Evolutionary conservation across 2,797 vertebrate species (phyloP), one percentile per base, ranked within the genome.

Genomic region (Rhinichthys osculus): DNA sequence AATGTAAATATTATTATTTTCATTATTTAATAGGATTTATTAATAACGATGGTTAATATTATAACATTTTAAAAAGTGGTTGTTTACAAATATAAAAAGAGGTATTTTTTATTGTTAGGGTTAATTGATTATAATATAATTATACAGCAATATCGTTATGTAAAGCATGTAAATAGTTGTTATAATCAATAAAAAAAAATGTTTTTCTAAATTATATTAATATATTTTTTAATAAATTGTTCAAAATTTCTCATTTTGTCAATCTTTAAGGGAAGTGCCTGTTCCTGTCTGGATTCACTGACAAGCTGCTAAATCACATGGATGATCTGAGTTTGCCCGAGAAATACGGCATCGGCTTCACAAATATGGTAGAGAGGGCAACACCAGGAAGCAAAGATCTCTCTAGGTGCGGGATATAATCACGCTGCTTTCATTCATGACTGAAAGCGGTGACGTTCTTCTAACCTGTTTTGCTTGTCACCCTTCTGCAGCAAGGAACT

Each of bases 361-460:
- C 98, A 87, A 99, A 99, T 90, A 99, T 99, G 98, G 98, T 99
- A 66, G 97, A 95, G 87, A 95, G 98, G 91, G 98, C 98, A 0
- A 99, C 98, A 0, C 98, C 98, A 13, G 97, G 98, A 78, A 99
- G 98, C 94, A 99, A 99, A 92, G 98, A 99, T 91, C 97, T 99
- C 50, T 95, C 97, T 44, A 99, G 95, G 98, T 99, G 90, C 76
- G 57, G 42, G 14, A 33, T 16, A 42, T 72, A 52, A 8, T 67
- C 1, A 16, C 4, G 6, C 17, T n/a, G 21, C 30, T 33, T n/a
- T 73, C 42, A 30, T 67, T 35, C 17, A 52, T 35, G 17, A 30
- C 16, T 71, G 23, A 47, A 33, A 17, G n/a, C 40, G 8, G 7
- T 38, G 35, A 38, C 57, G 44, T n/a, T 85, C 30, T 64, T 72